A percentile compares a stretch with the other conserved stretches of the same genome.
phyloP scores from a whole-genome alignment of 2,888 invertebrate genomes.

The Nebria salina region DNA sequence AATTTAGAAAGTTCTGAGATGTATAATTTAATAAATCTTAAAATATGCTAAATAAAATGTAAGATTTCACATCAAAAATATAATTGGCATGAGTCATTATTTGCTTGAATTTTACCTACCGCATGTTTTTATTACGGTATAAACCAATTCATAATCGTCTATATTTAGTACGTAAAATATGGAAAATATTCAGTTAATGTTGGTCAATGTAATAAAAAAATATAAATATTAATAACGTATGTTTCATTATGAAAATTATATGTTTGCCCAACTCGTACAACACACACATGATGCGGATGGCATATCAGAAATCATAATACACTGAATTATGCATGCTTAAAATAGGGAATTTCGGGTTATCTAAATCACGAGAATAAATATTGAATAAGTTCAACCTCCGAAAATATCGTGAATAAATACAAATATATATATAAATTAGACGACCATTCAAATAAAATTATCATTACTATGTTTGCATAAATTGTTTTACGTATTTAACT shows the following conservation, averaged over 20 bases:
- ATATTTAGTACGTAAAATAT: background rate
- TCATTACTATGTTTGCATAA: background rate
- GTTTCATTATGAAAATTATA: constrained; percentile 49
- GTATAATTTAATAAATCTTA: background rate
- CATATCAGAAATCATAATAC: constrained; percentile 9
- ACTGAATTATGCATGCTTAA: constrained; percentile 34
- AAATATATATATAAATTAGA: background rate
- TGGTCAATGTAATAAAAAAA: constrained; percentile 27
- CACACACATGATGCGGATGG: background rate
- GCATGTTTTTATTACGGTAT: background rate
- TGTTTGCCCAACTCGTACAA: constrained; percentile 26
- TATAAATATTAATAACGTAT: constrained; percentile 35
- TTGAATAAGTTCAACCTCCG: constrained; percentile 24
- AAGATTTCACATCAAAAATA: background rate
- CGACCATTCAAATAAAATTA: background rate
- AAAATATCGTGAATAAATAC: background rate
- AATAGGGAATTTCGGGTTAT: constrained; percentile 36
- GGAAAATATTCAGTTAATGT: constrained; percentile 24
- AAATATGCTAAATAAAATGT: background rate
- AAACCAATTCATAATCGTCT: background rate
- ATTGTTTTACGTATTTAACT: background rate
- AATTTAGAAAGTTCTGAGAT: background rate
- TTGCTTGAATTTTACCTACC: background rate
- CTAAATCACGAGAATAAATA: constrained; percentile 42
- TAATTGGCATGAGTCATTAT: background rate